A percentile compares a stretch with the other conserved stretches of the same genome.
phyloP scores from a whole-genome alignment of 2,888 invertebrate genomes.

The Diarsia brunnea region DNA sequence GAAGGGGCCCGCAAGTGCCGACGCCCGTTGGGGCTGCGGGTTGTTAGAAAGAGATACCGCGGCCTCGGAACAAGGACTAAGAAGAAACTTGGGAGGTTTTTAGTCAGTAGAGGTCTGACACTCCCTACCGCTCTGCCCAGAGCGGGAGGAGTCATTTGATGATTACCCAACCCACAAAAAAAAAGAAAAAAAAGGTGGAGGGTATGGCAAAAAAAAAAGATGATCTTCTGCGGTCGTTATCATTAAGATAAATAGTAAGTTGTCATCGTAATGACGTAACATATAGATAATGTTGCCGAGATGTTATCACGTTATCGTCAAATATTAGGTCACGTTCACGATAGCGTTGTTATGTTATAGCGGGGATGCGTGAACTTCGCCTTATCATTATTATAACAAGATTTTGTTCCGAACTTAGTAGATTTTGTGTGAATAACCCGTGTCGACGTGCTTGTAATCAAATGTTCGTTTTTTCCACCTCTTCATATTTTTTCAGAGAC shows the following conservation, averaged over 20 bases:
- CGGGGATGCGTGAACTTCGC: constrained; percentile 50
- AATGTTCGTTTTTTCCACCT: neutral
- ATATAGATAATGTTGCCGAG: constrained; percentile 27
- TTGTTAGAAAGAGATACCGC: too few species aligned
- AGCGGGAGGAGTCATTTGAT: too few species aligned
- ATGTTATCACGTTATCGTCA: constrained; percentile 46
- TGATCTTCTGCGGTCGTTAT: neutral
- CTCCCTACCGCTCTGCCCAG: too few species aligned
- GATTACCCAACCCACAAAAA: too few species aligned
- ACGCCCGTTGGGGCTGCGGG: too few species aligned
- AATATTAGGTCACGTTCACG: constrained; percentile 53
- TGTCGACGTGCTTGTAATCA: constrained; percentile 1
- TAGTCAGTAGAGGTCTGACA: too few species aligned
- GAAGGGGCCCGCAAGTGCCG: too few species aligned
- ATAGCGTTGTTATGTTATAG: constrained; percentile 50
- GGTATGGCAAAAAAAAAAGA: too few species aligned
- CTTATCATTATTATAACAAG: constrained; percentile 57
- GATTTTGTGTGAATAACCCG: constrained; percentile 27
- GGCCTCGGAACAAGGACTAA: too few species aligned
- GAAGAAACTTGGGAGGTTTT: too few species aligned
- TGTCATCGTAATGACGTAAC: constrained; percentile 54
- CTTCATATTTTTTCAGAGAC: too few species aligned
- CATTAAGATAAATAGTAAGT: constrained; percentile 1
- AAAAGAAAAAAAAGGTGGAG: too few species aligned
- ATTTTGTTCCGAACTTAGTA: constrained; percentile 19